Evolutionary conservation across 2,113 vertebrate genomes (phyloP).

Genomic region (Podiceps cristatus): DNA sequence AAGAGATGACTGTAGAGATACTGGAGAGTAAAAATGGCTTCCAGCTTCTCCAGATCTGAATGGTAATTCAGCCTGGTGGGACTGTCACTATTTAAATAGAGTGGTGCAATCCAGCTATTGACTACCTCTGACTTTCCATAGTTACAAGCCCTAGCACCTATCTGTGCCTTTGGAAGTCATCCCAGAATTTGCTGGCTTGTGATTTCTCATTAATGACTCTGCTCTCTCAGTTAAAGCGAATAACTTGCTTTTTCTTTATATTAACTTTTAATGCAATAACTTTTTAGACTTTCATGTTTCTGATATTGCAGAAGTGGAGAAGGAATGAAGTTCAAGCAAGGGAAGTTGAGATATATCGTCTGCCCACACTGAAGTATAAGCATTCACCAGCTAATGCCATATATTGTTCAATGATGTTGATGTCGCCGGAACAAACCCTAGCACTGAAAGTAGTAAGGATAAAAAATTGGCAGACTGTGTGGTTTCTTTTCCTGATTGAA

Average conservation of each 20-base stretch:
- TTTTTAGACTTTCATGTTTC: background rate
- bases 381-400: background rate
- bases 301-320: background rate
- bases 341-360: background rate
- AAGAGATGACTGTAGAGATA: background rate
- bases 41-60: background rate
- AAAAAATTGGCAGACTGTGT: background rate
- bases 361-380: background rate
- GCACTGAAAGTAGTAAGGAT: background rate
- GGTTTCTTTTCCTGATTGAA: conserved; percentile 3
- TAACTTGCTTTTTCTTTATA: background rate
- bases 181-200: conserved; percentile 20
- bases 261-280: background rate
- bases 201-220: conserved; percentile 13
- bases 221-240: background rate
- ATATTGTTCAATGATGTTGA: background rate
- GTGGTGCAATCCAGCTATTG: background rate
- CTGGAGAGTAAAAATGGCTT: background rate
- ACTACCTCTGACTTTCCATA: background rate
- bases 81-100: background rate
- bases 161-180: conserved; percentile 32
- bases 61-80: background rate
- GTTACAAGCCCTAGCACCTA: background rate
- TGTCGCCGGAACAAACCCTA: background rate
- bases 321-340: background rate